phyloP scores from a whole-genome alignment of 2,113 vertebrate species.

The Proteles cristata region DNA sequence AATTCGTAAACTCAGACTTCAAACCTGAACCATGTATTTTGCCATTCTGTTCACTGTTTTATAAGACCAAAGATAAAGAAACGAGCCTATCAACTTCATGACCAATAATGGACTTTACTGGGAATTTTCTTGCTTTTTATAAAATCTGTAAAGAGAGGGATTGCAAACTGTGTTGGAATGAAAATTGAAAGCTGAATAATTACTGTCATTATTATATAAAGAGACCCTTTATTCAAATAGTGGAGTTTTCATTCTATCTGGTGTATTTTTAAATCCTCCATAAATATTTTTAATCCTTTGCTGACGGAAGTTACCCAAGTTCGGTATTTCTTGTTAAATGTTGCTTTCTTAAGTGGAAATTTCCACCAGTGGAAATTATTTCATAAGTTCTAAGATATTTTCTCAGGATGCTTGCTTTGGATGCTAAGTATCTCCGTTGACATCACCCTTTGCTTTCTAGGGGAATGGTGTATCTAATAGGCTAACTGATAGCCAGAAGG shows the following conservation, averaged over 20 bases:
- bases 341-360: background rate
- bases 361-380: background rate
- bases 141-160: background rate
- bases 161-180: background rate
- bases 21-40: background rate
- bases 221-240: background rate
- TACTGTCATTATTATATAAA: background rate
- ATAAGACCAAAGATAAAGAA: background rate
- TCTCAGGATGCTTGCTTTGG: background rate
- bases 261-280: background rate
- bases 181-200: conserved; percentile 4
- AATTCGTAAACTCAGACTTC: conserved; percentile 12
- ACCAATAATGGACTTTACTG: background rate
- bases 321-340: background rate
- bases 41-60: background rate
- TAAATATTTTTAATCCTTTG: conserved; percentile 12
- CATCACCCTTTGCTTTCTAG: background rate
- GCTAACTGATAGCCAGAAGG: background rate
- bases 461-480: background rate
- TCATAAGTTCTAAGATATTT: background rate
- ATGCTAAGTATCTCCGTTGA: background rate
- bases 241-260: background rate
- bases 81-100: background rate
- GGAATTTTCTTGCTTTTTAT: conserved; percentile 13
- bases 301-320: background rate